Percentiles rank a stretch among this genome's conserved stretches.
These are phyloP conservation scores for Aldabrachelys gigantea DNA, from an alignment of 2,113 vertebrate genomes.

Conservation along the genomic window DNA sequence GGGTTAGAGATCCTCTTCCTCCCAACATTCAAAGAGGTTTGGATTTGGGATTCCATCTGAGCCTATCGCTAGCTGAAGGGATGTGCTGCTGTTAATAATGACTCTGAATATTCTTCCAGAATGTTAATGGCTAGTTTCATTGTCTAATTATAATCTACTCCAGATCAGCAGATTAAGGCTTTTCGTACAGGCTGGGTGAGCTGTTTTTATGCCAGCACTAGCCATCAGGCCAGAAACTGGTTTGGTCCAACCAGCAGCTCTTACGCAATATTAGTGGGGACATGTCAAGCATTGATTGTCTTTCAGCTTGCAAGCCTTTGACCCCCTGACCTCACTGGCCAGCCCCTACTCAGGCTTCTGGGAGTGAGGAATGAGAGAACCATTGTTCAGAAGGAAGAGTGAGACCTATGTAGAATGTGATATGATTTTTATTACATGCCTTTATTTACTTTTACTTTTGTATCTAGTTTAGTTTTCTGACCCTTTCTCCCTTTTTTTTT, in stretches of 20 bases:
- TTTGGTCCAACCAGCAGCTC: neutral
- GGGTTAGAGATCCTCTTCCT: neutral
- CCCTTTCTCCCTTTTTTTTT: neutral
- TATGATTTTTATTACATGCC: neutral
- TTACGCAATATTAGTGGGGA: neutral
- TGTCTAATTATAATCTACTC: neutral
- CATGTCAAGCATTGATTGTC: neutral
- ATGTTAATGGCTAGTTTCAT: neutral
- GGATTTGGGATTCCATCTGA: neutral
- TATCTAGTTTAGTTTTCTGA: neutral
- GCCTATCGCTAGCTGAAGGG: neutral
- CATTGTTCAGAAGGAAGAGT: neutral
- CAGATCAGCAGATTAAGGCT: neutral
- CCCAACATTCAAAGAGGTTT: neutral
- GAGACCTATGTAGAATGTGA: neutral
- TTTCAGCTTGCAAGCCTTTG: fast-evolving
- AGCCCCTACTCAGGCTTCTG: neutral
- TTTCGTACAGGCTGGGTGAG: neutral
- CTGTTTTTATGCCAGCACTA: neutral
- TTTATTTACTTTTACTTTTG: neutral
- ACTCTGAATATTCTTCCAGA: neutral
- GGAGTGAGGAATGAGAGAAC: neutral
- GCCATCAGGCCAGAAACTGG: neutral
- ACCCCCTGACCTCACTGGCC: neutral
- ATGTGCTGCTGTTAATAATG: neutral